Evolutionary conservation across 1,140 invertebrate species (phyloP).

Genomic region (Drosophila kikkawai): DNA sequence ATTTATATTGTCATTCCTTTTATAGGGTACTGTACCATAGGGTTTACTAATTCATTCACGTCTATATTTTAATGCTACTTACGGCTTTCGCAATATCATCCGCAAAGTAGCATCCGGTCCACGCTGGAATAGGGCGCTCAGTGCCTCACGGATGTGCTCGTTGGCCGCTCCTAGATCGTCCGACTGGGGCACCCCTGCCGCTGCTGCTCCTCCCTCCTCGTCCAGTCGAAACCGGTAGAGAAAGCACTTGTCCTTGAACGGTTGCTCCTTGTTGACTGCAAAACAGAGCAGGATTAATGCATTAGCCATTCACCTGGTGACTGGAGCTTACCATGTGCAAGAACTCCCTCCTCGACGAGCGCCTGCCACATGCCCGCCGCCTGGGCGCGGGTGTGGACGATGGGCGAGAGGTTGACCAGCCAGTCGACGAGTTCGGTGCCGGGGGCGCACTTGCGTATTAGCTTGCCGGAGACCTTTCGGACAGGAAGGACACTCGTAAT

Average conservation of each 20-base stretch:
- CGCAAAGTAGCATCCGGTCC: conserved; percentile 92
- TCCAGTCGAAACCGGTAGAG: conserved; percentile 93
- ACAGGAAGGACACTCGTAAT: conserved; percentile 19
- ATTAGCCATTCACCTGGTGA: neutral
- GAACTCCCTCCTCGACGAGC: conserved; percentile 92
- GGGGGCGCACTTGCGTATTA: conserved; percentile 87
- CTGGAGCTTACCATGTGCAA: conserved; percentile 89
- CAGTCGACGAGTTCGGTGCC: conserved; percentile 92
- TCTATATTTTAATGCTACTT: conserved; percentile 77
- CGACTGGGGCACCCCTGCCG: conserved; percentile 85
- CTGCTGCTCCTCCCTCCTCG: conserved; percentile 86
- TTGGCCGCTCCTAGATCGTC: conserved; percentile 88
- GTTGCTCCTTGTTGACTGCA: conserved; percentile 91
- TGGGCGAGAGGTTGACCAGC: conserved; percentile 87
- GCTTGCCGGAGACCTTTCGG: conserved; percentile 86
- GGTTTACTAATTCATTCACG: no score
- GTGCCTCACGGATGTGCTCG: conserved; percentile 89
- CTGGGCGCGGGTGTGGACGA: conserved; percentile 88
- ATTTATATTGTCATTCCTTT: neutral
- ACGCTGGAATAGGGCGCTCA: conserved; percentile 89
- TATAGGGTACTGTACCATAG: no score
- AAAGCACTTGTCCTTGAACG: conserved; percentile 94
- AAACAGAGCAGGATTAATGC: neutral
- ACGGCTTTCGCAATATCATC: conserved; percentile 93
- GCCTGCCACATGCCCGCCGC: conserved; percentile 94